Base-by-base conservation (phyloP, 2,113 vertebrate genomes). In the Centrocercus urophasianus region DNA sequence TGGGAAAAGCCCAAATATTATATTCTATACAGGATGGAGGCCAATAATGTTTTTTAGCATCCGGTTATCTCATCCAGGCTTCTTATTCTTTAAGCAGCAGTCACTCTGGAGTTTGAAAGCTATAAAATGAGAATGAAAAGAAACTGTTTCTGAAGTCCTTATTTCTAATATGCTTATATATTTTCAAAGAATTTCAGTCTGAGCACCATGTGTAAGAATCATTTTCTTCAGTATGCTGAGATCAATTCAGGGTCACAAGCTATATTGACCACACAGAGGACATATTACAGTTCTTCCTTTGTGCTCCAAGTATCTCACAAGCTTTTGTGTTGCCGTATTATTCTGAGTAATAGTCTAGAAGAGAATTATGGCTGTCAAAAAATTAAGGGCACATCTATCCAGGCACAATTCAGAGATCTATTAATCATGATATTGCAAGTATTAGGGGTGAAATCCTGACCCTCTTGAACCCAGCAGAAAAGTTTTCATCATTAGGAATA, bases 171-270 rank as follows among this genome's bases (percentile, higher is more conserved):
- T 40, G 10, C 36, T 61, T 32, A 57, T 40, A 22, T 20, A 43
- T 27, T 34, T 65, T 43, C 42, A 69, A 72, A 56, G 47, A 67
- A 63, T 77, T 92, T 78, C 28, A 59, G 45, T 65, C 67, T 50
- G 8, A 74, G 27, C 17, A 32, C 6, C 0, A 0, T n/a, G 13
- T 43, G 48, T 65, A 25, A 83, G 60, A 11, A 74, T 12, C 0
- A 1, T 74, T 85, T 78, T 65, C 19, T 45, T 50, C 16, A 67
- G 50, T 10, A 64, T 24, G 13, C 34, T 79, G 43, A 74, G n/a
- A n/a, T 42, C 3, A 78, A 43, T 67, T 83, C 47, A 56, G 17
- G 20, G 52, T 74, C 70, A 47, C n/a, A 83, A 79, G 15, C 13
- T 57, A 13, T 32, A 63, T 3, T 27, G 36, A 52, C 17, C 45